Base-by-base conservation (phyloP, 2,888 invertebrate species). In the Himalopsyche kuldschensis region DNA sequence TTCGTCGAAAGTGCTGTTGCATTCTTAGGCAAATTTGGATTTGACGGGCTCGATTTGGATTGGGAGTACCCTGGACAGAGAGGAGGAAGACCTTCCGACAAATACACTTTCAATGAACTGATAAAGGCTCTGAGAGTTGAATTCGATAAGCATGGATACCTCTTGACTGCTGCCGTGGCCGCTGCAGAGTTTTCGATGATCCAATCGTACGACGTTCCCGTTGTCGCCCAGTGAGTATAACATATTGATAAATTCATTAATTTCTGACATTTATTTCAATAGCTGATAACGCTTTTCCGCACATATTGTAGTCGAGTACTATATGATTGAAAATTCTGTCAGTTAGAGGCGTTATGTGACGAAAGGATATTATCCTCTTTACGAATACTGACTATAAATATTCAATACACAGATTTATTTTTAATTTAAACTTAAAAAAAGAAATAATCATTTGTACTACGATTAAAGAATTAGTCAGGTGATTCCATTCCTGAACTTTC, bases 11-110 rank as follows among this genome's bases (percentile, higher is more conserved):
- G 93, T 80, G 92, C 93, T 0, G 87, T 94, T 0, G 87, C 89
- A 0, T 93, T 94, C 87, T 87, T 95, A 0, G 87, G 89, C 47
- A 89, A 90, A 3, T 90, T 94, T 87, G 91, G 91, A 0, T 96
- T 96, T 85, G 94, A 96, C 87, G 95, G 95, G 1, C 89, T 95
- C 0, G 95, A 96, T 87, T 78, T 95, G 0, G 95, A 95, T 88
- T 96, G 95, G 95, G 94, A 95, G 87, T 95, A 94, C 87, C 95
- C 95, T 20, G 84, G 78, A 27, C 85, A 86, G 48, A 78, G 85
- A 55, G 86, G 86, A 46, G 86, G 86, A 17, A 48, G 55, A 1
- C 24, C 82, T 20, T 4, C 55, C 0, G 94, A 94, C 80, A 87
- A 91, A 0, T 87, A 91, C 5, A 94, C 93, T 87, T 94, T 91